Evolutionary conservation across 2,888 invertebrate genomes (phyloP), one percentile per base, ranked within the genome.

Genomic region (Tenthredo scrophulariae): DNA sequence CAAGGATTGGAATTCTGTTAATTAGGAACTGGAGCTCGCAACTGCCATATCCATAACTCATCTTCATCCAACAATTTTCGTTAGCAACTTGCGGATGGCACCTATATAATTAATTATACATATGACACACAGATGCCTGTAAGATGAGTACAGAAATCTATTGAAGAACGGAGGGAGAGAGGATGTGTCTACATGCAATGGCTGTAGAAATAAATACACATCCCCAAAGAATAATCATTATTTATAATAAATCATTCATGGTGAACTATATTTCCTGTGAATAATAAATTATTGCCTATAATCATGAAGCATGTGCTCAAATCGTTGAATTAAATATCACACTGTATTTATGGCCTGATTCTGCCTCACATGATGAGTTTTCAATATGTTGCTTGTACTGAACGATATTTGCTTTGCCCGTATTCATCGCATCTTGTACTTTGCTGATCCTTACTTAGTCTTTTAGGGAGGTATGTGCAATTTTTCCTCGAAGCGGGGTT

Each of bases 1-100:
- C 80, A 3, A 80, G 80, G 37, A 80, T 62, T 22, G 80, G 80
- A 80, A 80, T 80, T 80, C 80, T 80, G 80, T 80, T 80, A 80
- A 80, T 80, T 80, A 80, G 80, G 80, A 40, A 80, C 80, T 80
- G 40, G 26, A 37, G 62, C 62, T 40, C 80, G 37, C 15, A 37
- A 33, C 22, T 80, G 62, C 62, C 80, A 62, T 80, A 80, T 80
- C 62, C 80, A 80, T 80, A 80, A 40, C 80, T 80, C 80, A 80
- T 62, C 80, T 37, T 33, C 40, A 37, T 80, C 80, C 40, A 80
- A 80, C 80, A 40, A 80, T 62, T 80, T 80, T 62, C 58, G 62
- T 80, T 80, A 40, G 80, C 62, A 50, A 22, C 62, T 58, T 80
- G 80, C 37, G n/a, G 62, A 80, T 62, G 80, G 80, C 80, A 62